phyloP scores from a whole-genome alignment of 2,888 invertebrate genomes.

The Ormyrus nitidulus region DNA sequence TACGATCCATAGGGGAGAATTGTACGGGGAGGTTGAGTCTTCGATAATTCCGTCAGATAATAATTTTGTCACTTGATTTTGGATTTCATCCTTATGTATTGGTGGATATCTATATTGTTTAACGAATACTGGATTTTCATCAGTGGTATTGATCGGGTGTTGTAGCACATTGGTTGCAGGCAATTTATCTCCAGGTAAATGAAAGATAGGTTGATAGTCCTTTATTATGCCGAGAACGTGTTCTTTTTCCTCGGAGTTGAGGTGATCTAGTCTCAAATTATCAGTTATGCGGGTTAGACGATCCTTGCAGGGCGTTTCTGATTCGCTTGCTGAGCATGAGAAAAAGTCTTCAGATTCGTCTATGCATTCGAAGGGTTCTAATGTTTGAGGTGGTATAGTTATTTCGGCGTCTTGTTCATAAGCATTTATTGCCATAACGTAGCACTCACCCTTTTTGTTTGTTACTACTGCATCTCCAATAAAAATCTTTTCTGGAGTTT shows the following conservation, averaged over 20 bases:
- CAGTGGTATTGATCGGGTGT: slow-evolving; percentile 52
- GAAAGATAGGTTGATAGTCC: slow-evolving; percentile 48
- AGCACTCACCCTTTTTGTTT: slow-evolving; percentile 18
- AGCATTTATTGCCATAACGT: slow-evolving; percentile 44
- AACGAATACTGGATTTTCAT: slow-evolving; percentile 49
- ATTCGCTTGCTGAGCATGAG: neutral
- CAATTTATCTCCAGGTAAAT: slow-evolving; percentile 54
- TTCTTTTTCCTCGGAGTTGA: slow-evolving; percentile 36
- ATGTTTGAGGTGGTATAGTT: slow-evolving; percentile 23
- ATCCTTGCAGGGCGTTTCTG: neutral
- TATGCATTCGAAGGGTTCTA: slow-evolving; percentile 22
- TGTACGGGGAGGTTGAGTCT: neutral
- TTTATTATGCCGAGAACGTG: neutral
- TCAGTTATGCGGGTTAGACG: neutral
- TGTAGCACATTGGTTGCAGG: slow-evolving; percentile 38
- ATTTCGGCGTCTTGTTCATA: slow-evolving; percentile 34
- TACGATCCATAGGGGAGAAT: no score
- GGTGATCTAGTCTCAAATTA: slow-evolving; percentile 36
- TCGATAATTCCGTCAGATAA: no score
- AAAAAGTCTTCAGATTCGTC: slow-evolving; percentile 30
- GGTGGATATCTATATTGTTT: slow-evolving; percentile 36
- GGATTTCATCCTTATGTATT: no score
- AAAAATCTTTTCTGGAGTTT: neutral
- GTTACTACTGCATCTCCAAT: neutral
- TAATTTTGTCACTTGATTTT: no score